Evolutionary conservation across 2,113 vertebrate species (phyloP).

Genomic region (Calonectris borealis): DNA sequence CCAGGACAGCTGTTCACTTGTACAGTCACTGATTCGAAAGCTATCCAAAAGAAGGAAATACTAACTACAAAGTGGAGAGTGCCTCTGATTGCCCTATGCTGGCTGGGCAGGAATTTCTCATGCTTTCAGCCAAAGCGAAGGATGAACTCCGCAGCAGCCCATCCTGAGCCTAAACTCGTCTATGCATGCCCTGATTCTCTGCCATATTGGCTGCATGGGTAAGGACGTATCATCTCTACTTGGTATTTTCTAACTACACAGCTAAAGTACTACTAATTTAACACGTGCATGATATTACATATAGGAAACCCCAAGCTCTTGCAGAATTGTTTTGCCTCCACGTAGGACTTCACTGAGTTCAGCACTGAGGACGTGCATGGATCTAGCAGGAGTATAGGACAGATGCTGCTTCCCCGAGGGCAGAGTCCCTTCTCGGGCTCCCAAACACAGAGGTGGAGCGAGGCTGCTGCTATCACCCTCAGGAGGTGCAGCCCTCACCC

Average conservation of each 20-base stretch:
- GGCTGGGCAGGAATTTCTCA: background rate
- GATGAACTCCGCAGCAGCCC: background rate
- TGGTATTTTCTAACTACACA: background rate
- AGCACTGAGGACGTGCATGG: background rate
- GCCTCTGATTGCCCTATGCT: background rate
- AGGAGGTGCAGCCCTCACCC: background rate
- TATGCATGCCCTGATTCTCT: background rate
- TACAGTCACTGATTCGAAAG: background rate
- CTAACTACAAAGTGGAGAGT: background rate
- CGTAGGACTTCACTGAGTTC: background rate
- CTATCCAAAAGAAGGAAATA: background rate
- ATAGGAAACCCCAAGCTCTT: background rate
- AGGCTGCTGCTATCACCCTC: background rate
- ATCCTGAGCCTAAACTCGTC: background rate
- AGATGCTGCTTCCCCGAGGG: background rate
- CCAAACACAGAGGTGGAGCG: background rate
- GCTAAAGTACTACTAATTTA: background rate
- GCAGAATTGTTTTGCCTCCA: background rate
- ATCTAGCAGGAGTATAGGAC: background rate
- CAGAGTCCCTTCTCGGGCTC: background rate
- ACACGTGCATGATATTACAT: background rate
- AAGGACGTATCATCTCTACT: background rate
- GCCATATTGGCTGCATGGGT: background rate
- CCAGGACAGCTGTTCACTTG: constrained; percentile 4
- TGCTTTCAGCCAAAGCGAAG: background rate